A percentile compares a stretch with the other conserved stretches of the same genome.
These are phyloP conservation scores for Chamaetylas fuelleborni DNA, from an alignment of 2,113 vertebrate species.

Conservation along the genomic window DNA sequence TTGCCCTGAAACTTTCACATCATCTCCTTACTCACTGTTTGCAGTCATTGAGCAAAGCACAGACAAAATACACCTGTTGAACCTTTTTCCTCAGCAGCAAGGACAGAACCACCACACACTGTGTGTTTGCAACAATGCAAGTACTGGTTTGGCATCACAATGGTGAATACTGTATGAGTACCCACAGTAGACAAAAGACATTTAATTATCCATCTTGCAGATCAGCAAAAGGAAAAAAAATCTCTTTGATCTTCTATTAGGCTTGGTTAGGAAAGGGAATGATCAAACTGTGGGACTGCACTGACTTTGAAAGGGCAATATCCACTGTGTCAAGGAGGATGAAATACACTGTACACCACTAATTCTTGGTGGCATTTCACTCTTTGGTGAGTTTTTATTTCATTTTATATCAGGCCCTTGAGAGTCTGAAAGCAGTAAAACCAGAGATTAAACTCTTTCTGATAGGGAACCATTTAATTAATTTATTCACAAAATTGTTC, in stretches of 20 bases:
- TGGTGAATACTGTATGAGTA: background rate
- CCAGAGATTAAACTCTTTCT: background rate
- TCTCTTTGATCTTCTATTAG: background rate
- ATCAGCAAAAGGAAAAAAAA: background rate
- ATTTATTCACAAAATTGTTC: background rate
- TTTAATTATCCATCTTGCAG: background rate
- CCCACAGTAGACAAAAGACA: background rate
- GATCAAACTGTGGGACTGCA: background rate
- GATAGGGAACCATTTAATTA: background rate
- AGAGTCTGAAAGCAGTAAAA: background rate
- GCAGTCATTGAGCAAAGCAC: background rate
- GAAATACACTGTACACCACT: background rate
- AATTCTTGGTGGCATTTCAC: background rate
- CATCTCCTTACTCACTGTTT: background rate
- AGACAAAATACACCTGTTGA: fast-evolving
- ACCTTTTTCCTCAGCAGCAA: background rate
- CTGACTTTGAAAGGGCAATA: background rate
- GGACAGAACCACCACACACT: no score
- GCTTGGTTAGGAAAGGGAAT: background rate
- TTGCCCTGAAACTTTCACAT: background rate
- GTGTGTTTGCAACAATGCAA: background rate
- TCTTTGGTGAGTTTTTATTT: background rate
- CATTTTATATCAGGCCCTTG: background rate
- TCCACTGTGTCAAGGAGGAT: background rate
- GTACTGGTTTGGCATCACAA: background rate